Evolutionary conservation across 2,888 invertebrate species (phyloP).

Genomic region (Sisyra terminalis): DNA sequence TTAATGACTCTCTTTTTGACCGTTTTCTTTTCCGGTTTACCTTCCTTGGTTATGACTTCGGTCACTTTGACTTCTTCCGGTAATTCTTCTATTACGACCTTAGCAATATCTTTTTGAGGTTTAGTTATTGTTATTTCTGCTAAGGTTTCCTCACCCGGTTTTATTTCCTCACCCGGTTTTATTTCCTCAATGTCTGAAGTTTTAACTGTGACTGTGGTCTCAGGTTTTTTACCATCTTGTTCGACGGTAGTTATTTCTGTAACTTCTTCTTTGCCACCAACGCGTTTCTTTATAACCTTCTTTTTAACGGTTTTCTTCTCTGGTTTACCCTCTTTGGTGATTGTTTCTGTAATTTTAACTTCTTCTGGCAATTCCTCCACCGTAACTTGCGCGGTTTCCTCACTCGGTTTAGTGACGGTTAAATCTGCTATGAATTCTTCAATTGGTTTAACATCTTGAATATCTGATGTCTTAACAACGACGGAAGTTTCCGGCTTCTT

Average conservation of each 20-base stretch:
- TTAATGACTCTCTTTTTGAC: slow-evolving; percentile 8
- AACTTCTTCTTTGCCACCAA: slow-evolving; percentile 26
- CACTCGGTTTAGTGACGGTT: slow-evolving; percentile 14
- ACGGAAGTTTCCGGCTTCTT: slow-evolving; percentile 19
- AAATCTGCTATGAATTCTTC: slow-evolving; percentile 9
- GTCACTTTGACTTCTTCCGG: slow-evolving; percentile 7
- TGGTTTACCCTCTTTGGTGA: slow-evolving; percentile 18
- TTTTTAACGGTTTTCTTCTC: slow-evolving; percentile 19
- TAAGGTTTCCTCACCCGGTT: slow-evolving; percentile 13
- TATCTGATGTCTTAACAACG: slow-evolving; percentile 12
- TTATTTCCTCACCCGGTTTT: slow-evolving; percentile 9
- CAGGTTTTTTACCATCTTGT: slow-evolving; percentile 26
- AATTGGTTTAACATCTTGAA: slow-evolving; percentile 9
- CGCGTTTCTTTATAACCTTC: slow-evolving; percentile 19
- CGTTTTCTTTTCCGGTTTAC: slow-evolving; percentile 9
- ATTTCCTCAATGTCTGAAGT: slow-evolving; percentile 13
- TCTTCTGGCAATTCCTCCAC: slow-evolving; percentile 16
- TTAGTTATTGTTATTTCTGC: no score
- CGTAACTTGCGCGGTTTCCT: slow-evolving; percentile 12
- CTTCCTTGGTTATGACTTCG: neutral
- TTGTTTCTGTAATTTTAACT: slow-evolving; percentile 15
- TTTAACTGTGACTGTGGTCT: slow-evolving; percentile 25
- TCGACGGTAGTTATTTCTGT: slow-evolving; percentile 25
- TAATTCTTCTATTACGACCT: slow-evolving; percentile 9
- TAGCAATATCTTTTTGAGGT: no score